These are phyloP conservation scores for Rhinolophus sinicus DNA, from an alignment of 2,113 vertebrate species.

Conservation along the genomic window DNA sequence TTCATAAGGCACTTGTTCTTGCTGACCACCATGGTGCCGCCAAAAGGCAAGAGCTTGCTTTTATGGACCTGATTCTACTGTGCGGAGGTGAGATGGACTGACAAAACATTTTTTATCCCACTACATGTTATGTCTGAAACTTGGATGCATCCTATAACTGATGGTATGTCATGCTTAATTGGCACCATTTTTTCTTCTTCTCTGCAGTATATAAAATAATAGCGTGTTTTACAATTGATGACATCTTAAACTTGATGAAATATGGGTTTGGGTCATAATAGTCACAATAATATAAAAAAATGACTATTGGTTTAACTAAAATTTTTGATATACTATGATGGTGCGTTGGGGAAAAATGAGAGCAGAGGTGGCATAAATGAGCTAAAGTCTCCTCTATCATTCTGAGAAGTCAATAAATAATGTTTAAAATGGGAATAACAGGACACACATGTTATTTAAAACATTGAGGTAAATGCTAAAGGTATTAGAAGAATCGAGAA, in stretches of 20 bases:
- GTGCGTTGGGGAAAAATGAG: neutral
- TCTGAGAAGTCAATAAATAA: neutral
- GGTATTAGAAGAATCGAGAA: neutral
- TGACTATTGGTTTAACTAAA: neutral
- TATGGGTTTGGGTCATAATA: neutral
- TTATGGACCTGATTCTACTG: neutral
- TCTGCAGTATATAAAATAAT: neutral
- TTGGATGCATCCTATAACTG: neutral
- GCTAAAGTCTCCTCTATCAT: neutral
- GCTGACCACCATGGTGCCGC: too few species aligned
- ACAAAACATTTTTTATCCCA: neutral
- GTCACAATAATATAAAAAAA: neutral
- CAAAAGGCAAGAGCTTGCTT: neutral
- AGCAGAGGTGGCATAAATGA: neutral
- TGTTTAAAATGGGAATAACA: neutral
- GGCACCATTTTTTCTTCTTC: neutral
- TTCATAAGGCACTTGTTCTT: too few species aligned
- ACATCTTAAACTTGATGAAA: conserved; percentile 21
- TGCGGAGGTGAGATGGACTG: neutral
- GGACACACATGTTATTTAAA: neutral
- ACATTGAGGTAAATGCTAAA: neutral
- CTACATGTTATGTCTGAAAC: neutral
- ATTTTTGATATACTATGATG: neutral
- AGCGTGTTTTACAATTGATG: neutral
- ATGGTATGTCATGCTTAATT: neutral